These are phyloP conservation scores for Pseudochirops corinnae DNA, from an alignment of 2,797 vertebrate species.

Conservation along the genomic window DNA sequence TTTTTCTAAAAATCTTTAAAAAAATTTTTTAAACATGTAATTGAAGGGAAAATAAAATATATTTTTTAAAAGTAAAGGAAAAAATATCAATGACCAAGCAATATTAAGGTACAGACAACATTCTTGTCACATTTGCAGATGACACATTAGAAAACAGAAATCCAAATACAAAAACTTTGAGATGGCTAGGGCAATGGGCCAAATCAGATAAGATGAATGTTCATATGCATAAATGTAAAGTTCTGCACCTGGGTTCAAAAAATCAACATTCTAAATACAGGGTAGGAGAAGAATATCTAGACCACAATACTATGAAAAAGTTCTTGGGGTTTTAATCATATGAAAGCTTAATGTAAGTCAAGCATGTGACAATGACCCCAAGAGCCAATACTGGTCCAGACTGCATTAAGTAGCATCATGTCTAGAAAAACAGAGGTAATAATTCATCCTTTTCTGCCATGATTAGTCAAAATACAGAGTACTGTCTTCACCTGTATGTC, in stretches of 20 bases:
- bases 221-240: not conserved
- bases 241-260: not conserved
- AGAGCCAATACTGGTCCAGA: not conserved
- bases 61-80: too few species aligned
- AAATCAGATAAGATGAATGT: not conserved
- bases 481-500: not conserved
- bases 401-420: not conserved
- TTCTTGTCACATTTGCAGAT: not conserved
- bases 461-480: not conserved
- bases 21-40: too few species aligned
- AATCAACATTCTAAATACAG: not conserved
- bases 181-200: not conserved
- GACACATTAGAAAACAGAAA: not conserved
- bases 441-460: not conserved
- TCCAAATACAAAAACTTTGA: not conserved
- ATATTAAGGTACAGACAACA: not conserved
- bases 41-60: too few species aligned
- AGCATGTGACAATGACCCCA: not conserved
- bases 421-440: not conserved
- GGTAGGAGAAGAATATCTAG: not conserved
- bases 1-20: too few species aligned
- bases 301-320: not conserved
- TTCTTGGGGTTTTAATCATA: not conserved
- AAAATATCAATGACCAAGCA: not conserved
- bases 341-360: not conserved